These are phyloP conservation scores for Lethenteron reissneri DNA, from an alignment of 2,113 vertebrate genomes.

Conservation along the genomic window DNA sequence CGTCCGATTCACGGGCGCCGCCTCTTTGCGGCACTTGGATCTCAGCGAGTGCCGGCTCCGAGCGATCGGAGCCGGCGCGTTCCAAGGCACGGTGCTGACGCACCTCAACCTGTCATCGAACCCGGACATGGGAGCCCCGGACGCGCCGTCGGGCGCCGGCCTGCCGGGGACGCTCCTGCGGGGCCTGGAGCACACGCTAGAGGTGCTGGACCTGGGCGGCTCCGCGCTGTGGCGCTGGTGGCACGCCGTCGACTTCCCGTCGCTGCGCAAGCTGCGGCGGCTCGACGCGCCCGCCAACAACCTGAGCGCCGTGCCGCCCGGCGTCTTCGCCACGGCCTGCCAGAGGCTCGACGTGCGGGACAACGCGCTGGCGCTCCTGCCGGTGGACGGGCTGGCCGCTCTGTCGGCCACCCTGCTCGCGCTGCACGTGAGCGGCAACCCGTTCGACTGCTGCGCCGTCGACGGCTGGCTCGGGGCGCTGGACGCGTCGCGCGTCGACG, in stretches of 20 bases:
- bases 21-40: constrained; percentile 30
- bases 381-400: constrained; percentile 30
- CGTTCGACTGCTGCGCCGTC: constrained; percentile 60
- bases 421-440: constrained; percentile 59
- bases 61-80: constrained; percentile 35
- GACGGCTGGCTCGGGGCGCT: constrained; percentile 39
- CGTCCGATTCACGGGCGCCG: constrained; percentile 29
- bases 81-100: constrained; percentile 35
- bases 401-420: constrained; percentile 47
- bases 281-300: constrained; percentile 59
- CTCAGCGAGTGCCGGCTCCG: constrained; percentile 41
- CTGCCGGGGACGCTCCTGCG: not conserved
- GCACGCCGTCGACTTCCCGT: not conserved
- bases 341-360: constrained; percentile 63
- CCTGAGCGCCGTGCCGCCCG: constrained; percentile 33
- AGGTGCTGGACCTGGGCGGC: not conserved
- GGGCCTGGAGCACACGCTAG: not conserved
- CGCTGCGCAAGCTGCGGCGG: constrained; percentile 22
- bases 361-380: constrained; percentile 49
- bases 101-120: constrained; percentile 42
- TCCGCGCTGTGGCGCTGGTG: not conserved
- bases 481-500: constrained; percentile 31
- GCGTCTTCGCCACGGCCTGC: constrained; percentile 33
- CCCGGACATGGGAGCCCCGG: not conserved
- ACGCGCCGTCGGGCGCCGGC: no score